Percentiles rank a stretch among this genome's conserved stretches.
These are phyloP conservation scores for Cryptocephalus moraei DNA, from an alignment of 2,888 invertebrate species.

Conservation along the genomic window DNA sequence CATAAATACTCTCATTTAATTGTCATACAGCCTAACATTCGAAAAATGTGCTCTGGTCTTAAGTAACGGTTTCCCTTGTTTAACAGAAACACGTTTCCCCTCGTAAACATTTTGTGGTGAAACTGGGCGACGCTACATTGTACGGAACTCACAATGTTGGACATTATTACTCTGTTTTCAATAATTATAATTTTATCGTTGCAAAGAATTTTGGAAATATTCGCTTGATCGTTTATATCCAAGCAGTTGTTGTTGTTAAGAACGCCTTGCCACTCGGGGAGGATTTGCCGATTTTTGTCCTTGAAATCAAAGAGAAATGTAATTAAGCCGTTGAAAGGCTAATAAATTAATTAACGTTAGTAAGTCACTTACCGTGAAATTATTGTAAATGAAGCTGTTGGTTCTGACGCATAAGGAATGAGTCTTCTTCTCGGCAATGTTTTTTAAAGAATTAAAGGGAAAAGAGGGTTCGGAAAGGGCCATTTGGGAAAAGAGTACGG, in stretches of 20 bases:
- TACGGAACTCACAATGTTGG: constrained; percentile 1
- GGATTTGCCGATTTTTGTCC: constrained; percentile 12
- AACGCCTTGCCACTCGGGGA: constrained; percentile 26
- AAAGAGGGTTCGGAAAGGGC: constrained; percentile 31
- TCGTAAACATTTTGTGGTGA: constrained; percentile 4
- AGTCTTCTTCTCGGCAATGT: constrained; percentile 27
- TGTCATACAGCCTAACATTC: no score
- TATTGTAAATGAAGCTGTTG: constrained; percentile 34
- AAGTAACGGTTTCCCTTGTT: constrained; percentile 5
- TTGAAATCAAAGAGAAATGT: constrained; percentile 8
- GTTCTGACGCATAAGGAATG: constrained; percentile 37
- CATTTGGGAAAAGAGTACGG: constrained; percentile 35
- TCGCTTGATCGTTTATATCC: constrained; percentile 26
- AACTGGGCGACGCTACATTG: no score
- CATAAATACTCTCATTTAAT: no score
- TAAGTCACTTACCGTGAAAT: constrained; percentile 25
- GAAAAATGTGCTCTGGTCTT: no score
- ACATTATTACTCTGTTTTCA: constrained; percentile 34
- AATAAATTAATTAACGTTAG: neutral
- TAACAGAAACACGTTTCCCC: constrained; percentile 23
- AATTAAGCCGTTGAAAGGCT: neutral
- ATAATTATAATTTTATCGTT: constrained; percentile 30
- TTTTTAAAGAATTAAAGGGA: constrained; percentile 32
- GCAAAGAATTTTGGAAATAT: constrained; percentile 31
- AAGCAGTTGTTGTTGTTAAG: constrained; percentile 34